Conservation (phyloP, 2,888 invertebrate species). For the Hirtodrosophila duncani region DNA sequence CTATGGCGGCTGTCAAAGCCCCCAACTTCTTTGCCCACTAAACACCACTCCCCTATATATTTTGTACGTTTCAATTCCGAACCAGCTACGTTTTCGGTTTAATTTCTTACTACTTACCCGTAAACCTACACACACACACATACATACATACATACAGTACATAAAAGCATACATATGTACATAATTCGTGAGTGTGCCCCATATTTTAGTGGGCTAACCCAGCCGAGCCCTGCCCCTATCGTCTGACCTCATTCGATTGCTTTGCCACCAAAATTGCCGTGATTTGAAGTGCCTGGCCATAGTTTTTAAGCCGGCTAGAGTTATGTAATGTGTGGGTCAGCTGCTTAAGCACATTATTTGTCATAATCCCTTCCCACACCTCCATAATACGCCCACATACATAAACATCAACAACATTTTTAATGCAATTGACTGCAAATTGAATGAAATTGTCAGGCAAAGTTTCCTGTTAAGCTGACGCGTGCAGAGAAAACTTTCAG, state of each 20-base stretch:
- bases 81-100: slow-evolving; percentile 17
- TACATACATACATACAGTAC: too few relatives aligned
- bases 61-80: slow-evolving; percentile 66
- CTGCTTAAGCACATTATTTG: slow-evolving; percentile 2
- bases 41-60: too few relatives aligned
- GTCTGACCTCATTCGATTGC: slow-evolving; percentile 58
- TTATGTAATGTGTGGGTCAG: slow-evolving; percentile 46
- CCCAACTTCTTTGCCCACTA: slow-evolving; percentile 32
- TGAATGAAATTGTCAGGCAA: too few relatives aligned
- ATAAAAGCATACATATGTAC: slow-evolving; percentile 4
- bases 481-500: too few relatives aligned
- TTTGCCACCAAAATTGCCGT: slow-evolving; percentile 16
- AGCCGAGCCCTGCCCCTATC: slow-evolving; percentile 14
- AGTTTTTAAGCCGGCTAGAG: slow-evolving; percentile 31
- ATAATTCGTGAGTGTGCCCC: slow-evolving; percentile 57
- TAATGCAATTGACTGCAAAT: too few relatives aligned
- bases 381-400: too few relatives aligned
- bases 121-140: too few relatives aligned
- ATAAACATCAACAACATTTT: too few relatives aligned
- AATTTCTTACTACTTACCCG: slow-evolving; percentile 13
- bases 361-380: too few relatives aligned
- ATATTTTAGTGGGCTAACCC: slow-evolving; percentile 40
- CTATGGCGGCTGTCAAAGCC: slow-evolving; percentile 36
- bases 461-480: too few relatives aligned
- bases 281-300: slow-evolving; percentile 43